Evolutionary conservation across 2,113 vertebrate species (phyloP).

Genomic region (Psephotus haematonotus): DNA sequence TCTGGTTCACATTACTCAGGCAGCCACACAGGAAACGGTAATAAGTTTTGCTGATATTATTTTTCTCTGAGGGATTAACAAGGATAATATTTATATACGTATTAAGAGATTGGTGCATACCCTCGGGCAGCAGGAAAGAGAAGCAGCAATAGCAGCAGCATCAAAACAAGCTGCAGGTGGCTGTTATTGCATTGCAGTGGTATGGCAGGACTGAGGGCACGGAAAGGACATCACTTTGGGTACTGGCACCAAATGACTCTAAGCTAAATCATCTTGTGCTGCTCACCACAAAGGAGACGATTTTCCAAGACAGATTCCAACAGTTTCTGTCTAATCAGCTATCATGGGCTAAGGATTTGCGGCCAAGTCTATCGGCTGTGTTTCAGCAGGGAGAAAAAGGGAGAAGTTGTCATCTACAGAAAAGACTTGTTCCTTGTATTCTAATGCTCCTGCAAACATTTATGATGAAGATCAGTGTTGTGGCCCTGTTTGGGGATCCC

Average conservation of each 20-base stretch:
- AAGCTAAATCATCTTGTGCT: not conserved
- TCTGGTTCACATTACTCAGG: slow-evolving; percentile 14
- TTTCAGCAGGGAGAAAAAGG: not conserved
- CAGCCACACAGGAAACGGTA: slow-evolving; percentile 21
- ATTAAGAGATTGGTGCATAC: not conserved
- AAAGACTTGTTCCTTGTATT: not conserved
- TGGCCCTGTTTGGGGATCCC: not conserved
- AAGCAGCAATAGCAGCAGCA: not conserved
- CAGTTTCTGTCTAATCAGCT: not conserved
- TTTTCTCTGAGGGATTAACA: slow-evolving; percentile 1
- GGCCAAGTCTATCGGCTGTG: not conserved
- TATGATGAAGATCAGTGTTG: not conserved
- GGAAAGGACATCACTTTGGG: not conserved
- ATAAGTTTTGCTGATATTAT: slow-evolving; percentile 16
- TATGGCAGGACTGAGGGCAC: not conserved
- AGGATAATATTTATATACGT: slow-evolving; percentile 15
- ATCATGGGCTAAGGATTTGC: not conserved
- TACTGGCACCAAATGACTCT: not conserved
- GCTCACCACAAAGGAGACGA: not conserved
- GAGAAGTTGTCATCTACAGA: not conserved
- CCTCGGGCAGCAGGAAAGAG: not conserved
- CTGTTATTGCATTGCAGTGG: not conserved
- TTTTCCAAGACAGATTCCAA: not conserved
- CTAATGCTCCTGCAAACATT: not conserved
- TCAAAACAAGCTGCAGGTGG: not conserved